Evolutionary conservation across 2,797 vertebrate species (phyloP).

Genomic region (Benthosema pterotum): DNA sequence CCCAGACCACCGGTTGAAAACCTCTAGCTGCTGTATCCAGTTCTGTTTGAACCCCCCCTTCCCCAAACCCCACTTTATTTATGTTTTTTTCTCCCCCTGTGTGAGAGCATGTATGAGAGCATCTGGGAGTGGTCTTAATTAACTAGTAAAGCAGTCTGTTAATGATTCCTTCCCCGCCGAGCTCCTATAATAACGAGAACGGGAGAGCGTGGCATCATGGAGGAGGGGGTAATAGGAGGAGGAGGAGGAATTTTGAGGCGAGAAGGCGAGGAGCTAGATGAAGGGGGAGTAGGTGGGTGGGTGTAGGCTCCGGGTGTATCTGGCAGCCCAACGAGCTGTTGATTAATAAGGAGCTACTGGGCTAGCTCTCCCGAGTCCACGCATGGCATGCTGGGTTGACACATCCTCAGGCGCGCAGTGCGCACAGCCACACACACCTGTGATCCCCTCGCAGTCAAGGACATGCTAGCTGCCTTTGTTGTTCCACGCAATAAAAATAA

Average conservation of each 20-base stretch:
- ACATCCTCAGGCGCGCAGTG: constrained; percentile 41
- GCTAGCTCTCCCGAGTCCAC: constrained; percentile 49
- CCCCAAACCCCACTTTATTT: not conserved
- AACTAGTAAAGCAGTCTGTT: constrained; percentile 81
- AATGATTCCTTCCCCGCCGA: constrained; percentile 80
- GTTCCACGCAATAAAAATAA: constrained; percentile 58
- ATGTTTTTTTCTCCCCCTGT: constrained; percentile 53
- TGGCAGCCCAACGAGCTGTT: constrained; percentile 60
- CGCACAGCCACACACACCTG: constrained; percentile 55
- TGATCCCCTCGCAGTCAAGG: constrained; percentile 67
- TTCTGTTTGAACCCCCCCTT: constrained; percentile 1
- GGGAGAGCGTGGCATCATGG: constrained; percentile 22
- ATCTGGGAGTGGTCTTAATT: constrained; percentile 83
- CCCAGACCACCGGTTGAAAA: too few species aligned
- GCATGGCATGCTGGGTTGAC: constrained; percentile 17
- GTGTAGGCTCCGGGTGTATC: constrained; percentile 26
- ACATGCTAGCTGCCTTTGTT: constrained; percentile 55
- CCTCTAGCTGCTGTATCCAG: too few species aligned
- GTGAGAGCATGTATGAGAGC: constrained; percentile 68
- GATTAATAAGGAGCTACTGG: constrained; percentile 70
- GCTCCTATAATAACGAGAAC: constrained; percentile 25
- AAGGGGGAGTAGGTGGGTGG: constrained; percentile 50
- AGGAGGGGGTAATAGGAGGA: constrained; percentile 80
- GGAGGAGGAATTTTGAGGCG: constrained; percentile 78
- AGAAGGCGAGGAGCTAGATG: constrained; percentile 75